Evolutionary conservation across 2,113 vertebrate species (phyloP).

Genomic region (Cebidichthys violaceus): DNA sequence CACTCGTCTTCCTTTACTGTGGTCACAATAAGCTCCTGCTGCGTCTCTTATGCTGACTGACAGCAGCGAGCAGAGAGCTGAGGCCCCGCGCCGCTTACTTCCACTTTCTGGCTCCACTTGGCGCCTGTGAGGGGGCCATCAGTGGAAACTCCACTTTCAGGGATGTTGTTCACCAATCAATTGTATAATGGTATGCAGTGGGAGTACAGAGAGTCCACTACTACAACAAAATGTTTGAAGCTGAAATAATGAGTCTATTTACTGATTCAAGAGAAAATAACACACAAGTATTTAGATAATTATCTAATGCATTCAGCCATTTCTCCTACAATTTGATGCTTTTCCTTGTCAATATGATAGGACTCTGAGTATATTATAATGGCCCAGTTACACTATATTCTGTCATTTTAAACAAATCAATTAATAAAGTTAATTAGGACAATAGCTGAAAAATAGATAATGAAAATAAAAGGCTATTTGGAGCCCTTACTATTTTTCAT

Average conservation of each 20-base stretch:
- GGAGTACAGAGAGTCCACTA: slow-evolving; percentile 12
- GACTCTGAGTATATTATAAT: not conserved
- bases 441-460: not conserved
- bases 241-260: not conserved
- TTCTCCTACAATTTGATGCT: not conserved
- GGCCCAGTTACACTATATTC: not conserved
- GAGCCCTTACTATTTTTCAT: not conserved
- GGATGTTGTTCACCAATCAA: slow-evolving; percentile 24
- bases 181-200: slow-evolving; percentile 23
- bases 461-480: not conserved
- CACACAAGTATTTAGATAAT: not conserved
- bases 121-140: slow-evolving; percentile 9
- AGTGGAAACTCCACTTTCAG: slow-evolving; percentile 29
- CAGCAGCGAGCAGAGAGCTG: slow-evolving; percentile 19
- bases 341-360: not conserved
- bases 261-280: not conserved
- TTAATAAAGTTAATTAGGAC: not conserved
- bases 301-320: not conserved
- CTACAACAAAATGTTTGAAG: slow-evolving; percentile 11
- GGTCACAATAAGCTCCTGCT: slow-evolving; percentile 31
- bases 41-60: slow-evolving; percentile 24
- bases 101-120: slow-evolving; percentile 36
- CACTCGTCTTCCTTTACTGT: slow-evolving; percentile 24
- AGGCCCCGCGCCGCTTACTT: slow-evolving; percentile 12
- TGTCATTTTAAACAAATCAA: not conserved